phyloP scores from a whole-genome alignment of 2,888 invertebrate species.

The Acanthosoma haemorrhoidale region DNA sequence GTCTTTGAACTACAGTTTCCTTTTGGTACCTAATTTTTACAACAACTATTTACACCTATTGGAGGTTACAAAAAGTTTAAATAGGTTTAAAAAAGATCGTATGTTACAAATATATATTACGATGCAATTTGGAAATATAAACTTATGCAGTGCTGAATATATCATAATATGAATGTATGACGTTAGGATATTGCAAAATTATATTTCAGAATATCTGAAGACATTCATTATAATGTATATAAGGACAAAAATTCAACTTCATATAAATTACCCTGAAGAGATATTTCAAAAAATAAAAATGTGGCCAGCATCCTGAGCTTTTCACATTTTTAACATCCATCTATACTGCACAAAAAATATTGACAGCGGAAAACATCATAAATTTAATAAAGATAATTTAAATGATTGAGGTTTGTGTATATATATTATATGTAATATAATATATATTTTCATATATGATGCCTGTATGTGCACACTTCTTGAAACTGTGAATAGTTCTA shows the following conservation, averaged over 20 bases:
- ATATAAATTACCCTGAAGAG: slow-evolving; percentile 36
- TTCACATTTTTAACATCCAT: slow-evolving; percentile 25
- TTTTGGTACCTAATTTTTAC: slow-evolving; percentile 39
- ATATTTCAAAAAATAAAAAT: slow-evolving; percentile 32
- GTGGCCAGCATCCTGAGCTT: slow-evolving; percentile 26
- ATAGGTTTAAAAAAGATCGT: slow-evolving; percentile 31
- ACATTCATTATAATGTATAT: slow-evolving; percentile 26
- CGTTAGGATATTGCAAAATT: slow-evolving; percentile 17
- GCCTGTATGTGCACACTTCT: slow-evolving; percentile 29
- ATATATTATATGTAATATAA: too few species aligned
- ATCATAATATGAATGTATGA: slow-evolving; percentile 16
- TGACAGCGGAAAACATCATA: slow-evolving; percentile 26
- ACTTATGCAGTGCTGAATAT: slow-evolving; percentile 26
- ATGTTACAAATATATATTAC: slow-evolving; percentile 37
- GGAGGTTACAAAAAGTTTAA: slow-evolving; percentile 40
- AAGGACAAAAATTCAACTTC: slow-evolving; percentile 26
- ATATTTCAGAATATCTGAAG: slow-evolving; percentile 27
- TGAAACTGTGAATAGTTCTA: background rate
- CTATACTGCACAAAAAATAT: slow-evolving; percentile 18
- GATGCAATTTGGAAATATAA: slow-evolving; percentile 30
- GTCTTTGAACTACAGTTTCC: slow-evolving; percentile 41
- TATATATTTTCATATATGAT: too few species aligned
- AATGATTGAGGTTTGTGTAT: slow-evolving; percentile 30
- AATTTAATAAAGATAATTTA: slow-evolving; percentile 26
- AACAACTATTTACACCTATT: slow-evolving; percentile 43